A percentile compares a stretch with the other conserved stretches of the same genome.
phyloP scores from a whole-genome alignment of 2,797 vertebrate species.

The Benthosema pterotum region DNA sequence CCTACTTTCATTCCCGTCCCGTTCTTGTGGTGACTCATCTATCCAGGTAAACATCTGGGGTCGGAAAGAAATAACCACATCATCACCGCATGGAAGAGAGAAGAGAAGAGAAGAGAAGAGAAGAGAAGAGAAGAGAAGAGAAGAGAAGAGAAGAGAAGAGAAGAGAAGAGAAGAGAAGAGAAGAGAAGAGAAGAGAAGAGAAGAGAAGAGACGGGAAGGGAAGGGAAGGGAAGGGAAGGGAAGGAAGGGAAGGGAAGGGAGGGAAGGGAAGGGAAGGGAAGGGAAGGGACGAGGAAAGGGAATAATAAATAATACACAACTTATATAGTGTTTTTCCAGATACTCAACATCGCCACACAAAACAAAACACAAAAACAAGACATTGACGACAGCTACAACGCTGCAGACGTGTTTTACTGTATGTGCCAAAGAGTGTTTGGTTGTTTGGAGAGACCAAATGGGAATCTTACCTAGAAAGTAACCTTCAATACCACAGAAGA shows the following conservation, averaged over 20 bases:
- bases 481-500: too few relatives aligned
- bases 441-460: too few relatives aligned
- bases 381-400: slow-evolving; percentile 14
- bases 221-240: neutral
- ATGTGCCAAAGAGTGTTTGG: slow-evolving; percentile 14
- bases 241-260: neutral
- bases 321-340: too few relatives aligned
- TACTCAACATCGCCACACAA: too few relatives aligned
- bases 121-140: too few relatives aligned
- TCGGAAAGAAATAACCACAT: slow-evolving; percentile 21
- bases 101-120: too few relatives aligned
- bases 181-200: too few relatives aligned
- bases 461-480: too few relatives aligned
- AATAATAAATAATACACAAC: too few relatives aligned
- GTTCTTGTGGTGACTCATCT: slow-evolving; percentile 48
- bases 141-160: neutral
- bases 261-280: slow-evolving; percentile 35
- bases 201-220: slow-evolving; percentile 17
- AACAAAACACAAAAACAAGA: too few relatives aligned
- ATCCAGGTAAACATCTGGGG: slow-evolving; percentile 39
- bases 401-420: slow-evolving; percentile 32
- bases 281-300: slow-evolving; percentile 6
- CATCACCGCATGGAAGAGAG: slow-evolving; percentile 11
- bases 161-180: neutral
- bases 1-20: slow-evolving; percentile 44